phyloP scores from a whole-genome alignment of 2,113 vertebrate genomes.

The Bagarius yarrelli region DNA sequence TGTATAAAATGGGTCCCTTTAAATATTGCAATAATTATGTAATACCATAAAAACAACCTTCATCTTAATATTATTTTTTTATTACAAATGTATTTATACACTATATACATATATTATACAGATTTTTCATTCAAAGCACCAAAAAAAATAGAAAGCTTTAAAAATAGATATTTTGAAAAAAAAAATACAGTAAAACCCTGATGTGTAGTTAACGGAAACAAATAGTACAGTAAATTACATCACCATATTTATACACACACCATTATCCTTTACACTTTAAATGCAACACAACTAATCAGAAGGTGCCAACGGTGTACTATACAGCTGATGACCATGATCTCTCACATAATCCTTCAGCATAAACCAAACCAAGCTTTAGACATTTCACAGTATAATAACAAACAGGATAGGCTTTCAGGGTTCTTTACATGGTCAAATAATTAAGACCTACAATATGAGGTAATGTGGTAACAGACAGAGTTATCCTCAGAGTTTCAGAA shows the following conservation, averaged over 20 bases:
- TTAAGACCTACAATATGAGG: constrained; percentile 9
- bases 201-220: constrained; percentile 39
- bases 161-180: not conserved
- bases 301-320: not conserved
- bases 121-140: not conserved
- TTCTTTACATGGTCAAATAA: constrained; percentile 7
- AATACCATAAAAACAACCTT: not conserved
- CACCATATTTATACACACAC: constrained; percentile 2
- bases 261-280: not conserved
- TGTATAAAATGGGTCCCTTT: not conserved
- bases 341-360: not conserved
- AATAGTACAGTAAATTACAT: constrained; percentile 28
- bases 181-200: constrained; percentile 19
- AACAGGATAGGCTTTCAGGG: not conserved
- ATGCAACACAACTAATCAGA: not conserved
- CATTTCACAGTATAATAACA: not conserved
- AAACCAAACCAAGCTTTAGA: not conserved
- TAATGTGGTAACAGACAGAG: not conserved
- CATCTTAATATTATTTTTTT: constrained; percentile 30
- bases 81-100: constrained; percentile 50
- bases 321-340: not conserved
- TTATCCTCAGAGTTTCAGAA: constrained; percentile 33
- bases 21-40: not conserved
- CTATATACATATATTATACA: constrained; percentile 35
- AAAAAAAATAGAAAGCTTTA: constrained; percentile 19